Conservation (phyloP, 2,113 vertebrate species). For the Mastomys coucha region DNA sequence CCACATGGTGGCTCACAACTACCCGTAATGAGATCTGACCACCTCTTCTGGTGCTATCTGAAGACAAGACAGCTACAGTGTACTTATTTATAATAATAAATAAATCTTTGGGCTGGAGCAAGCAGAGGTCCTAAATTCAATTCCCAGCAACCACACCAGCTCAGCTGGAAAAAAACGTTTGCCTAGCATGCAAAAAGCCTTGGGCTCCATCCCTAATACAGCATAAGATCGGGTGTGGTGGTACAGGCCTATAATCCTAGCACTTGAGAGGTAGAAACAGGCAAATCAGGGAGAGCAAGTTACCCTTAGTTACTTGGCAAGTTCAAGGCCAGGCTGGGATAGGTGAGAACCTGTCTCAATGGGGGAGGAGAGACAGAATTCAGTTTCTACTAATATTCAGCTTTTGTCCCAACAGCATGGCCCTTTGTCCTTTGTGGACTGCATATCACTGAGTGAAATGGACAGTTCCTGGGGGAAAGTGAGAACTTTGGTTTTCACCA, state of each 20-base stretch:
- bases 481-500: neutral
- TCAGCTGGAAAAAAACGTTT: too few species aligned
- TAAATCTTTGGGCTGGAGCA: too few species aligned
- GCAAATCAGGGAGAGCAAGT: neutral
- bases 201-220: neutral
- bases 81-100: too few species aligned
- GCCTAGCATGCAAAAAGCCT: too few species aligned
- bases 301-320: neutral
- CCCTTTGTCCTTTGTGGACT: neutral
- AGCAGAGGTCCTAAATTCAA: too few species aligned
- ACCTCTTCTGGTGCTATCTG: too few species aligned
- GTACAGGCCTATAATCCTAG: too few species aligned
- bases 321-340: neutral
- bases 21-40: too few species aligned
- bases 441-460: neutral
- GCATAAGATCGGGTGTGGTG: neutral
- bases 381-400: neutral
- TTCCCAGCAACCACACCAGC: too few species aligned
- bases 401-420: neutral
- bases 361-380: neutral
- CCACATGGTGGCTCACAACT: too few species aligned
- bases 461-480: neutral
- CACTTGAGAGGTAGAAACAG: neutral
- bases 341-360: neutral
- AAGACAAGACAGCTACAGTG: too few species aligned